A percentile compares a stretch with the other conserved stretches of the same genome.
phyloP scores from a whole-genome alignment of 2,113 vertebrate species.

The Alces alces region DNA sequence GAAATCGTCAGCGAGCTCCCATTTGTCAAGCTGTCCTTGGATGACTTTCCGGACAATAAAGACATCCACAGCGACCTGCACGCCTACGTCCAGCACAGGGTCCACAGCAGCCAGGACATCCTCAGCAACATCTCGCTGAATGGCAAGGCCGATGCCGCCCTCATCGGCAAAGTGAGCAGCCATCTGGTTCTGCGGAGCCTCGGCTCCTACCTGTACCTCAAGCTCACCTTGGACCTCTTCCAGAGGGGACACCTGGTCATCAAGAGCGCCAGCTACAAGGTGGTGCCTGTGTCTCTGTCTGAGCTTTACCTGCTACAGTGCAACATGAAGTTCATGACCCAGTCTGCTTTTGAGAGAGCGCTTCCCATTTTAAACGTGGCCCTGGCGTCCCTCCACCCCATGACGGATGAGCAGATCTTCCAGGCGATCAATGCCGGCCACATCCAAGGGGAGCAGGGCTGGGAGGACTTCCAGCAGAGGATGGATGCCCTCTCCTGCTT shows the following conservation, averaged over 20 bases:
- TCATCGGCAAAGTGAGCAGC: constrained; percentile 92
- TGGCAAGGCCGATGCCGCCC: constrained; percentile 90
- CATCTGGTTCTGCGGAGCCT: constrained; percentile 95
- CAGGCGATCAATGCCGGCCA: constrained; percentile 92
- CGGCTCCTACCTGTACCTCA: constrained; percentile 97
- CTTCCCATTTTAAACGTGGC: constrained; percentile 93
- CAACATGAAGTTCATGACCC: constrained; percentile 98
- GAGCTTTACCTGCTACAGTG: constrained; percentile 98
- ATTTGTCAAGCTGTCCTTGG: constrained; percentile 89
- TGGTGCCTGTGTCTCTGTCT: constrained; percentile 94
- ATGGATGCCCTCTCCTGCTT: constrained; percentile 94
- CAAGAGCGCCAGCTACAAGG: constrained; percentile 98
- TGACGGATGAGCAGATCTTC: constrained; percentile 98
- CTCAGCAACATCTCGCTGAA: constrained; percentile 96
- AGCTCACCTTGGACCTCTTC: constrained; percentile 96
- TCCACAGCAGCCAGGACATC: constrained; percentile 92
- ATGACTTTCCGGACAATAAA: constrained; percentile 89
- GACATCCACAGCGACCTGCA: constrained; percentile 93
- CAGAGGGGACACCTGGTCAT: constrained; percentile 96
- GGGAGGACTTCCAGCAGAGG: constrained; percentile 96
- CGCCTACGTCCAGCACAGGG: constrained; percentile 93
- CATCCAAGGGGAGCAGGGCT: constrained; percentile 86
- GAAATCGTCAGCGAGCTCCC: constrained; percentile 89
- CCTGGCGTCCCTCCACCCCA: constrained; percentile 94
- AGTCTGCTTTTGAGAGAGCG: constrained; percentile 93